phyloP scores from a whole-genome alignment of 2,113 vertebrate species.

The Microtus ochrogaster region DNA sequence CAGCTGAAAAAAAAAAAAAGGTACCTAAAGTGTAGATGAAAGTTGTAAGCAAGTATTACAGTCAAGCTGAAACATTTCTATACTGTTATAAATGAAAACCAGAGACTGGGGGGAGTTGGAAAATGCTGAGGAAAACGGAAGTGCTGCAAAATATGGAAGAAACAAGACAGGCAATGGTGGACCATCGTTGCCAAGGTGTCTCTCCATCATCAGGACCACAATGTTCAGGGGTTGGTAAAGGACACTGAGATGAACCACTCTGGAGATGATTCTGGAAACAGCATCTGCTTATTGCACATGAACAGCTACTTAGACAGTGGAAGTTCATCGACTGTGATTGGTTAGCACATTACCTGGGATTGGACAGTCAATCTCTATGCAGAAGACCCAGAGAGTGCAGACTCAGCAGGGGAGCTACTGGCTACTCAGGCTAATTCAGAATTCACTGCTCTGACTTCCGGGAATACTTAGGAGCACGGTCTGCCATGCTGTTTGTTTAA shows the following conservation, averaged over 20 bases:
- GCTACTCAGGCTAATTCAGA: neutral
- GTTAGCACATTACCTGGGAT: neutral
- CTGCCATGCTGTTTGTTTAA: neutral
- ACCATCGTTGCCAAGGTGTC: neutral
- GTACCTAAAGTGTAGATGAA: neutral
- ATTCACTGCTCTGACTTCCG: neutral
- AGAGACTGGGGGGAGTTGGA: neutral
- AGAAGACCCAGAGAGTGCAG: neutral
- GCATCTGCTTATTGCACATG: neutral
- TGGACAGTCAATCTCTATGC: neutral
- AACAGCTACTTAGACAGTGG: neutral
- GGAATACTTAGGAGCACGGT: neutral
- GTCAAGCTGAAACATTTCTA: neutral
- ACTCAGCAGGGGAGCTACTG: neutral
- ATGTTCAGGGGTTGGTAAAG: neutral
- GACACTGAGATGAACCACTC: neutral
- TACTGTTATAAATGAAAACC: neutral
- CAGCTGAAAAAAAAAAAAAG: neutral
- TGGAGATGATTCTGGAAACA: neutral
- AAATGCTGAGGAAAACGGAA: neutral
- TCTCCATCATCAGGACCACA: too few species aligned
- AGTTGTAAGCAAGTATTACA: neutral
- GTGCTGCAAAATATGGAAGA: neutral
- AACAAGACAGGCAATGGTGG: neutral
- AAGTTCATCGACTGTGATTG: neutral